Conservation (phyloP, 2,888 invertebrate species). For the Meliscaeva auricollis region DNA sequence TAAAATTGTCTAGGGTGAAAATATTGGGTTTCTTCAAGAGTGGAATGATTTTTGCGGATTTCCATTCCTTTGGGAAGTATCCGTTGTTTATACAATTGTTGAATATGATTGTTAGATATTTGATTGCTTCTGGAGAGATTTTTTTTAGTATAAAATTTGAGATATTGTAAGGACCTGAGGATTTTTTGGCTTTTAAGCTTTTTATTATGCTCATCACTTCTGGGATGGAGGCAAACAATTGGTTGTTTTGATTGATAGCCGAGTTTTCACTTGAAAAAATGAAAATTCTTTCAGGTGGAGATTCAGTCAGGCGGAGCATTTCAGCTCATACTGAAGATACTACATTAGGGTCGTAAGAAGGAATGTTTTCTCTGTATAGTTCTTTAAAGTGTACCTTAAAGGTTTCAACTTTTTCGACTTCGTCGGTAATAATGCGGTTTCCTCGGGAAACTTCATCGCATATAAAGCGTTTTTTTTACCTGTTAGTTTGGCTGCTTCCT, state of each 20-base stretch:
- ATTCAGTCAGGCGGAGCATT: background rate
- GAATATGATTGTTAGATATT: constrained; percentile 1
- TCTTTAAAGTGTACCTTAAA: background rate
- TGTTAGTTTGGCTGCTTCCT: background rate
- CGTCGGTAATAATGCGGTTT: background rate
- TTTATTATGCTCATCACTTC: background rate
- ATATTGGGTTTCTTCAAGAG: background rate
- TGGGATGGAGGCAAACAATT: background rate
- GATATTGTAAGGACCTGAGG: background rate
- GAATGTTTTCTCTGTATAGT: background rate
- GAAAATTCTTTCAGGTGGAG: background rate
- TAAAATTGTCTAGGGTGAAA: background rate
- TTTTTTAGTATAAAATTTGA: background rate
- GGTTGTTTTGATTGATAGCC: background rate
- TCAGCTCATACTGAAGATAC: background rate
- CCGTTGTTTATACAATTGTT: constrained; percentile 7
- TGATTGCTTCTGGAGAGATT: background rate
- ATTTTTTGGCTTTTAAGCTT: background rate
- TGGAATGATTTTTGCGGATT: background rate
- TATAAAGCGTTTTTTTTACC: background rate
- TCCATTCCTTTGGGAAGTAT: constrained; percentile 1
- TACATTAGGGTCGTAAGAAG: background rate
- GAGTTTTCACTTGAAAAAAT: background rate
- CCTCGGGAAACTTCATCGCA: background rate
- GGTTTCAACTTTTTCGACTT: background rate